phyloP scores from a whole-genome alignment of 2,113 vertebrate genomes.

The Chauna torquata region DNA sequence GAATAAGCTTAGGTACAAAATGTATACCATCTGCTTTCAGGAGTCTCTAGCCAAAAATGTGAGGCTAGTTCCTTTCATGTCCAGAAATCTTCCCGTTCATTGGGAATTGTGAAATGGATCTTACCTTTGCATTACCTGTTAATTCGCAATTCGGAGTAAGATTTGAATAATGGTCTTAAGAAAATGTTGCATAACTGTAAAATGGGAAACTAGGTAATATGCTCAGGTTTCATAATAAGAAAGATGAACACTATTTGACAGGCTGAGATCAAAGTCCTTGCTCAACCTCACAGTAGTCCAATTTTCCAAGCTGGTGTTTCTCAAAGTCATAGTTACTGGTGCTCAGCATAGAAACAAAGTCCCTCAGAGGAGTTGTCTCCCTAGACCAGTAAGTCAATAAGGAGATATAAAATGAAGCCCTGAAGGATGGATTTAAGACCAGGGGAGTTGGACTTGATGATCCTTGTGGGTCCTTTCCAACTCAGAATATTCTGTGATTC shows the following conservation, averaged over 20 bases:
- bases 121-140: conserved; percentile 60
- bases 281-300: neutral
- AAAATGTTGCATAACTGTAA: neutral
- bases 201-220: neutral
- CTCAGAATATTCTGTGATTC: no score
- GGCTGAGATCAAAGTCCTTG: conserved; percentile 23
- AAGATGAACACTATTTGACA: conserved; percentile 11
- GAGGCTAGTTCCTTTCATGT: conserved; percentile 52
- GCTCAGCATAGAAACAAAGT: neutral
- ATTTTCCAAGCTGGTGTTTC: neutral
- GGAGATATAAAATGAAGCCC: neutral
- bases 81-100: conserved; percentile 9
- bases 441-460: no score
- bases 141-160: conserved; percentile 30
- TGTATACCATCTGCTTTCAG: conserved; percentile 66
- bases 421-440: neutral
- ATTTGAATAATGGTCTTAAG: conserved; percentile 20
- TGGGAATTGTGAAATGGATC: conserved; percentile 41
- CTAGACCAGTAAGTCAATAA: neutral
- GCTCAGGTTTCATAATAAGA: neutral
- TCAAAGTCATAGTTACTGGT: neutral
- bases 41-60: conserved; percentile 39
- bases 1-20: conserved; percentile 72
- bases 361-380: neutral
- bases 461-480: no score